These are phyloP conservation scores for Forbesichthys papilliferus DNA, from an alignment of 2,113 vertebrate genomes.

Conservation along the genomic window DNA sequence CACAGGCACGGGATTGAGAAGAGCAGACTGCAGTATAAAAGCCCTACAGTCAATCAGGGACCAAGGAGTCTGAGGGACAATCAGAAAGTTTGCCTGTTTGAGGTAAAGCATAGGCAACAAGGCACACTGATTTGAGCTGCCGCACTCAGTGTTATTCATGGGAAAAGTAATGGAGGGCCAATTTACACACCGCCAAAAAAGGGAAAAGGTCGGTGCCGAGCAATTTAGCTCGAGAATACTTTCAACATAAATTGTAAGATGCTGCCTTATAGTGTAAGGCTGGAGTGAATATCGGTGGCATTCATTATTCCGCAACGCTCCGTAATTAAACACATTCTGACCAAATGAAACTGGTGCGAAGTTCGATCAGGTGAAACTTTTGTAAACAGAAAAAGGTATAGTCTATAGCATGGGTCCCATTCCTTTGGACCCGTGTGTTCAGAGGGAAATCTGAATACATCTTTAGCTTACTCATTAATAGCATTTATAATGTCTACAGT, in stretches of 20 bases:
- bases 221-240: constrained; percentile 34
- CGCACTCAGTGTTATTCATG: constrained; percentile 1
- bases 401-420: not conserved
- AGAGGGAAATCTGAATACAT: no score
- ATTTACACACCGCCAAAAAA: not conserved
- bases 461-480: no score
- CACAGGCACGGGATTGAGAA: constrained; percentile 17
- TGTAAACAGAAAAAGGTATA: not conserved
- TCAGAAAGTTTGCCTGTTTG: constrained; percentile 28
- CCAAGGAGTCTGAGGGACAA: constrained; percentile 18
- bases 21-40: constrained; percentile 31
- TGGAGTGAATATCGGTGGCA: constrained; percentile 24
- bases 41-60: constrained; percentile 41
- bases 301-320: constrained; percentile 33
- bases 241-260: constrained; percentile 22
- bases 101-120: constrained; percentile 34
- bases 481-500: no score
- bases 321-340: constrained; percentile 2
- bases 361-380: constrained; percentile 10
- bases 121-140: not conserved
- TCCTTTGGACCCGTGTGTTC: no score
- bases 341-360: constrained; percentile 13
- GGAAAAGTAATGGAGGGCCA: not conserved
- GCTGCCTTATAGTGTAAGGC: not conserved
- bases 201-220: constrained; percentile 14